Base-by-base conservation (phyloP, 2,888 invertebrate genomes). In the Cryptophagus acutangulus region DNA sequence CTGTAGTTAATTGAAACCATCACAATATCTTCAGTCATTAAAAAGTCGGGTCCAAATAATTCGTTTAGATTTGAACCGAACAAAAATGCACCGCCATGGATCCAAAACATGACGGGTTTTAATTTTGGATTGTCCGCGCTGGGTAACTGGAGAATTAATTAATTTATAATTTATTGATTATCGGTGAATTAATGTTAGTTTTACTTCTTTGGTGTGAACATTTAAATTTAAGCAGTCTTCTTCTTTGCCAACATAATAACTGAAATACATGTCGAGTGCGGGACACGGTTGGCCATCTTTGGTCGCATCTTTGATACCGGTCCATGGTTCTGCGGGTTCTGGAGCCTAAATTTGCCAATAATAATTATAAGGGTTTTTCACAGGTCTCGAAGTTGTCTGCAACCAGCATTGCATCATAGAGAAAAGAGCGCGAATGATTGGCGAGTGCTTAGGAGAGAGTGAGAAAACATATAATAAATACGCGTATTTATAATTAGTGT, bases 151-250 rank as follows among this genome's bases (percentile, higher is more conserved):
- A 31, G 16, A 34, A 41, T 26, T 8, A 20, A 24, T 20, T 37
- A 38, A 13, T 18, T 16, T 28, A 36, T n/a, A 26, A 26, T 3
- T 12, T 26, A 8, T 6, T 26, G 26, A 6, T 26, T n/a, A n/a
- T n/a, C n/a, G n/a, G n/a, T n/a, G n/a, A n/a, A n/a, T n/a, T n/a
- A n/a, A n/a, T n/a, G n/a, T n/a, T n/a, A n/a, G 16, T 36, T 45
- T 52, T 56, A 69, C 65, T 48, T 63, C 51, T 47, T 59, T 62
- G 17, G 68, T 67, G 42, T 62, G 65, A 15, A 76, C 71, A 58
- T 75, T 76, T n/a, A 76, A 50, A 52, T 72, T 72, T 2, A 76
- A 53, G 45, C 76, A 77, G 36, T 60, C 58, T 54, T 77, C 74
- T 57, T 77, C 77, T 2, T 66, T 61, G 17, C 76, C 76, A 5